Base-by-base conservation (phyloP, 2,888 invertebrate species). In the Andrena bicolor region DNA sequence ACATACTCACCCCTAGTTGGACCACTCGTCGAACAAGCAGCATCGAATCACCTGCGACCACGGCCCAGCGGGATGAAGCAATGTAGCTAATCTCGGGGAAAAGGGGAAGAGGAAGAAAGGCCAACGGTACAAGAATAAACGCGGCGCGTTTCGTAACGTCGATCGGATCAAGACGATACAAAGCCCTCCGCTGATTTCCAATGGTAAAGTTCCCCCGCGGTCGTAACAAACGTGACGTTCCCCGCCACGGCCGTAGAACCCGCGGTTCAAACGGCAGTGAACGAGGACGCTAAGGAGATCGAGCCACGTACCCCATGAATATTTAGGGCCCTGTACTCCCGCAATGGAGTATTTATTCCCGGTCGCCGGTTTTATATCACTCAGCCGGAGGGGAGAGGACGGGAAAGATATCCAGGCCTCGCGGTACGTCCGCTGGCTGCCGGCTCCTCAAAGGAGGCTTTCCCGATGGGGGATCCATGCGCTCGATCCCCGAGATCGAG, bases 271-370 rank as follows among this genome's bases (percentile, higher is more conserved):
- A 77, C 79, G 61, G 76, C 61, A 69, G 85, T 60, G 74, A 71
- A 8, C 60, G 65, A 69, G 71, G 63, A 82, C 60, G 53, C 74
- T 75, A 87, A 86, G 77, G 87, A 83, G 85, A 87, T 75, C 77
- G 72, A 83, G 80, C 87, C 86, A 64, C 56, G 23, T 73, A 53
- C 82, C 80, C 90, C 90, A 92, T 92, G 92, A 92, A 92, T 92
- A 92, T 92, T 91, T 91, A 92, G 90, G 88, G 86, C 87, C 76
- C 84, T 61, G 86, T 88, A 90, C 90, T 92, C 90, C 92, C 89
- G 92, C 91, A 91, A 92, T 91, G 92, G 92, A 88, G 91, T 92
- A 92, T 92, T 92, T 92, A 92, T 92, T 92, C 91, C 83, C 87
- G 85, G 51, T 84, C 86, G 90, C 90, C 86, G 92, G 86, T 92